Evolutionary conservation across 2,888 invertebrate genomes (phyloP).

Genomic region (Creontiades dilutus): DNA sequence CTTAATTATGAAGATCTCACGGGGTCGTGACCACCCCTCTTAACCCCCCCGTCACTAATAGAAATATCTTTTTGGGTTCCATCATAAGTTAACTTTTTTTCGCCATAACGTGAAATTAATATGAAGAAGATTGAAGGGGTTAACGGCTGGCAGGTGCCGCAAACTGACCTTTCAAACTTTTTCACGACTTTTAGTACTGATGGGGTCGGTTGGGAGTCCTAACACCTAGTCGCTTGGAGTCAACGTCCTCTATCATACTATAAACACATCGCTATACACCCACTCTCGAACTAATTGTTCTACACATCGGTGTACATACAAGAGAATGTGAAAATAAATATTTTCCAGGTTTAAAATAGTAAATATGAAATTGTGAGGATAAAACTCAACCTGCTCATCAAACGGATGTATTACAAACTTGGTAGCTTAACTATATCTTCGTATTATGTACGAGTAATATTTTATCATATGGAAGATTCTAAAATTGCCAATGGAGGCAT

Average conservation of each 20-base stretch:
- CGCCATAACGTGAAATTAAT: conserved; percentile 5
- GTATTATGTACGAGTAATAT: too few relatives aligned
- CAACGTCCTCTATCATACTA: neutral
- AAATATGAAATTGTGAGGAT: too few relatives aligned
- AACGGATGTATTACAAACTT: too few relatives aligned
- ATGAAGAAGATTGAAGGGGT: neutral
- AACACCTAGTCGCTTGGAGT: neutral
- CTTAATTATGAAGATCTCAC: conserved; percentile 22
- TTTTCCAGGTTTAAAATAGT: too few relatives aligned
- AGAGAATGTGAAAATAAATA: too few relatives aligned
- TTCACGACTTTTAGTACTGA: neutral
- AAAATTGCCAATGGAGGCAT: too few relatives aligned
- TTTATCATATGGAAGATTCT: too few relatives aligned
- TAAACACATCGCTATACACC: too few relatives aligned
- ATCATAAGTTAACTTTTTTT: conserved; percentile 7
- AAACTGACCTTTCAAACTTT: neutral
- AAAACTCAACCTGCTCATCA: too few relatives aligned
- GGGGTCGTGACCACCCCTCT: neutral
- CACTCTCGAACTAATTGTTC: too few relatives aligned
- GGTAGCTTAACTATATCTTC: too few relatives aligned
- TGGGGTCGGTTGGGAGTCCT: neutral
- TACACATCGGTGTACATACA: too few relatives aligned
- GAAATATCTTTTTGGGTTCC: conserved; percentile 14
- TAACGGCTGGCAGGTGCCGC: neutral
- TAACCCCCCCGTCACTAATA: neutral